Evolutionary conservation across 1,140 invertebrate species (phyloP), one percentile per base, ranked within the genome.

Genomic region (Drosophila pseudoananassae): DNA sequence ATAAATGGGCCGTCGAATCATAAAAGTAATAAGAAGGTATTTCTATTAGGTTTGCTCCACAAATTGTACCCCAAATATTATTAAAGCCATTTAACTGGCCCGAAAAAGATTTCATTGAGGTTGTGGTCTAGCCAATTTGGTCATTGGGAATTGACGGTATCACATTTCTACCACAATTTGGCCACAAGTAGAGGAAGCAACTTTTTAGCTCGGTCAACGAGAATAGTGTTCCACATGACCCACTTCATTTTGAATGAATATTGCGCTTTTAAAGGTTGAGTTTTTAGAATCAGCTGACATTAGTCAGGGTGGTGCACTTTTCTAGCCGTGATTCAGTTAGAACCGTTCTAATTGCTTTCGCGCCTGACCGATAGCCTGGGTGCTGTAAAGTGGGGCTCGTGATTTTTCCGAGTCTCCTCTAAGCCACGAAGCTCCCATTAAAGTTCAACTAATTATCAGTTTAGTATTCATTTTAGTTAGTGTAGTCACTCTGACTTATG

Each of bases 161-260:
- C 63, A 49, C 49, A 47, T 49, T 49, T 38, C 64, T 54, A 31
- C 15, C 49, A 55, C 46, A 49, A 38, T 36, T 20, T 10, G 33
- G 46, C n/a, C 33, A 38, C 9, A 66, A 59, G 61, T 63, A 23
- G 46, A 64, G 63, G 63, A 66, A 66, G 63, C 33, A 25, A 17
- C 33, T 52, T 64, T 66, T 33, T 17, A 25, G 46, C 63, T 38
- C 61, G 15, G 8, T 17, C 17, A 31, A 10, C 65, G 36, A 33
- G 40, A 74, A 74, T 74, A 70, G 57, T 49, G 71, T 75, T 75
- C 53, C 71, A 74, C 71, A 75, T 75, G 71, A 75, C 71, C 70
- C 60, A 75, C 70, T 57, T 71, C 68, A 10, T 15, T 49, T 14
- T 45, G 36, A 74, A 50, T 47, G 59, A 52, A 57, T 10, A 54